These are phyloP conservation scores for Tetragnatha versicolor DNA, from an alignment of 1,140 invertebrate genomes.

Conservation along the genomic window DNA sequence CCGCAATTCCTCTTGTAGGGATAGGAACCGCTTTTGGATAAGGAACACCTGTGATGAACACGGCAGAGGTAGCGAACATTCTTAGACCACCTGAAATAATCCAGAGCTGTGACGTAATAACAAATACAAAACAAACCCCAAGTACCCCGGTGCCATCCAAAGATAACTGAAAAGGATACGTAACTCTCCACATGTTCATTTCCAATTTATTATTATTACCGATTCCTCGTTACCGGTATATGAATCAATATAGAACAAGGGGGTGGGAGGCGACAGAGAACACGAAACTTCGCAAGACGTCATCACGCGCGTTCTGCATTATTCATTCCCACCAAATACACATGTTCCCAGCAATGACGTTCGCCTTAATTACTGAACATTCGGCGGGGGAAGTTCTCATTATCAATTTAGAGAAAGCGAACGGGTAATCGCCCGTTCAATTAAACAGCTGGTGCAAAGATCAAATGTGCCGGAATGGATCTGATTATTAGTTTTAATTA, in stretches of 20 bases:
- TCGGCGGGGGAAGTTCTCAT: slow-evolving; percentile 2
- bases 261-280: neutral
- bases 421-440: slow-evolving; percentile 35
- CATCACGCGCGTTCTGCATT: slow-evolving; percentile 20
- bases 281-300: neutral
- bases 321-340: slow-evolving; percentile 32
- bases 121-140: neutral
- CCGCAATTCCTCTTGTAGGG: too few species aligned
- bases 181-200: neutral
- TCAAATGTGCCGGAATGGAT: slow-evolving; percentile 40
- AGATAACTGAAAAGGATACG: neutral
- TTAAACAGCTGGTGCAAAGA: slow-evolving; percentile 36
- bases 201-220: neutral
- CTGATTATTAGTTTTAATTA: slow-evolving; percentile 53
- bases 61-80: too few species aligned
- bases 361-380: neutral
- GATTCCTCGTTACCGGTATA: neutral
- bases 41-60: too few species aligned
- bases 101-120: too few species aligned
- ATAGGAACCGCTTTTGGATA: too few species aligned
- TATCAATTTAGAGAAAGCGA: slow-evolving; percentile 36
- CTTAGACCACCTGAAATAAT: too few species aligned
- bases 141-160: neutral
- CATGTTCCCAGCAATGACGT: slow-evolving; percentile 24
- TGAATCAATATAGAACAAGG: neutral